Conservation (phyloP, 2,113 vertebrate genomes). For the Clinocottus analis region DNA sequence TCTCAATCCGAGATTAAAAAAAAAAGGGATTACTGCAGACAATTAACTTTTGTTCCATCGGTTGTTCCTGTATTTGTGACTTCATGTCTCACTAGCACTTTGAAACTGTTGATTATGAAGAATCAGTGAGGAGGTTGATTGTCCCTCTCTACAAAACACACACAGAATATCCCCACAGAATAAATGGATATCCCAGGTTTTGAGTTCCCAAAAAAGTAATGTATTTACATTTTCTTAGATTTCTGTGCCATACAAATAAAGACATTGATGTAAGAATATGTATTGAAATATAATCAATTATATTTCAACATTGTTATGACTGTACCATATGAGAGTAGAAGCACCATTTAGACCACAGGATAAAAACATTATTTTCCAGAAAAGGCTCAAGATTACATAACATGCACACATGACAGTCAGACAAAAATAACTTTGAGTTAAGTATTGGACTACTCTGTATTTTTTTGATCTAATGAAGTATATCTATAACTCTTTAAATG, state of each 20-base stretch:
- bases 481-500: constrained; percentile 21
- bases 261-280: constrained; percentile 38
- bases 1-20: constrained; percentile 22
- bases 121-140: not conserved
- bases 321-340: not conserved
- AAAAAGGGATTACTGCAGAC: constrained; percentile 17
- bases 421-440: not conserved
- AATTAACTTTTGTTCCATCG: not conserved
- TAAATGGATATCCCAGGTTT: not conserved
- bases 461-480: constrained; percentile 10
- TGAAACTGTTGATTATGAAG: constrained; percentile 26
- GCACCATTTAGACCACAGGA: constrained; percentile 1
- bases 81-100: constrained; percentile 44
- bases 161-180: not conserved
- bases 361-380: not conserved
- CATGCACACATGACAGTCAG: not conserved
- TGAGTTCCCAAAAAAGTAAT: not conserved
- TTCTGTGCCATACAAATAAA: constrained; percentile 59
- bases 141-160: not conserved
- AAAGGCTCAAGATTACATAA: not conserved
- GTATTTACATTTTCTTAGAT: constrained; percentile 26
- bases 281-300: not conserved
- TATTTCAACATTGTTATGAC: not conserved
- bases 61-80: constrained; percentile 13
- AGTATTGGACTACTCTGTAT: not conserved